Evolutionary conservation across 2,797 vertebrate species (phyloP).

Genomic region (Eutrigla gurnardus): DNA sequence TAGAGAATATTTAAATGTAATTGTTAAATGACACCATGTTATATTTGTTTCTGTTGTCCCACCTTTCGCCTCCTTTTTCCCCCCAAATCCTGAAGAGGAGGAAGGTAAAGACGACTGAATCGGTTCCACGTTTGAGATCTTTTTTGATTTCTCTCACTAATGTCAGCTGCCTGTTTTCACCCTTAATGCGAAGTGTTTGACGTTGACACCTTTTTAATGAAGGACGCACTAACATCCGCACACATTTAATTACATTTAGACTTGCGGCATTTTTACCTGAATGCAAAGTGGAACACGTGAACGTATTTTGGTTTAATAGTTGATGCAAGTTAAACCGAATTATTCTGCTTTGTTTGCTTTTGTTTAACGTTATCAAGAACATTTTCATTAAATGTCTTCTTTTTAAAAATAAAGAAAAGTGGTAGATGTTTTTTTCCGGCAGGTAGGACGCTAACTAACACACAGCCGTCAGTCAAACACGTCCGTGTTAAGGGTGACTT

Average conservation of each 20-base stretch:
- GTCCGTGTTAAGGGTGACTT: conserved; percentile 68
- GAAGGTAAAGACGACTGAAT: conserved; percentile 89
- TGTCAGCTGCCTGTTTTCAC: conserved; percentile 56
- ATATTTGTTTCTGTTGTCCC: conserved; percentile 59
- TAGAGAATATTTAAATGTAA: background rate
- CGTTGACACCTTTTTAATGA: conserved; percentile 38
- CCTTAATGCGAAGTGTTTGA: conserved; percentile 73
- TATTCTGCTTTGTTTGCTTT: no score
- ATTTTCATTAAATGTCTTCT: no score
- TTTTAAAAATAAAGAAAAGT: no score
- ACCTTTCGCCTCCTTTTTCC: conserved; percentile 45
- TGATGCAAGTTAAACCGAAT: background rate
- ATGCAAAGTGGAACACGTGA: background rate
- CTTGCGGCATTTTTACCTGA: background rate
- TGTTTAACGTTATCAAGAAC: no score
- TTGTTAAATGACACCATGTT: conserved; percentile 25
- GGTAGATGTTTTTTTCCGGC: background rate
- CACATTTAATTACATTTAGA: background rate
- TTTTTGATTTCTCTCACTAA: conserved; percentile 68
- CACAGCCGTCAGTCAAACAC: conserved; percentile 66
- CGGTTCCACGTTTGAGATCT: conserved; percentile 26
- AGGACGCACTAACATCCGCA: background rate
- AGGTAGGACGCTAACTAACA: conserved; percentile 13
- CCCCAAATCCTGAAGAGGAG: conserved; percentile 85
- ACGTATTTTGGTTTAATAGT: background rate